Base-by-base conservation (phyloP, 2,888 invertebrate genomes). In the Crioceris asparagi region DNA sequence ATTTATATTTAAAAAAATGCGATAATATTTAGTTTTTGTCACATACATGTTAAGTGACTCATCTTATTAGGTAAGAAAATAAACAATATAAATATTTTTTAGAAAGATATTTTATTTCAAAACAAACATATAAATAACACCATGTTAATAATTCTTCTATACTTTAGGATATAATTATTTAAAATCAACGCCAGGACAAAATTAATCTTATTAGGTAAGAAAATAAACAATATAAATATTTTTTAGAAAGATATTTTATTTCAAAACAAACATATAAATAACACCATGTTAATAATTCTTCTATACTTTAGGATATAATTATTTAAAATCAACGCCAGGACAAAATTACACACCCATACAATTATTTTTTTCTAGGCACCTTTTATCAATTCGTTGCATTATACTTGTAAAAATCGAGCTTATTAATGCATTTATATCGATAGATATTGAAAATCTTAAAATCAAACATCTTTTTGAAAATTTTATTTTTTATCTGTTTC, bases 101-200 rank as follows among this genome's bases (percentile, higher is more conserved):
- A 14, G 12, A 27, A 14, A 21, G 14, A 25, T 26, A 25, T 40
- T 40, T 32, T n/a, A 23, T 42, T 38, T 36, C 17, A 33, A 40
- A 43, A 47, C 42, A 47, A 45, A 43, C 44, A 43, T 45, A 41
- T 43, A n/a, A n/a, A n/a, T n/a, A 43, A 46, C 40, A 46, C 44
- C 34, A 36, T 38, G 43, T 43, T 43, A 38, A 41, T 38, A 36
- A 40, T 45, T 35, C 38, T 33, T 41, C 35, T 43, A 38, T 43
- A 36, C 35, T 29, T 40, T 41, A 44, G 29, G 36, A 36, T 40
- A 40, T 42, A 42, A 40, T 38, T 43, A 42, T 43, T 34, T 41
- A 46, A 40, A 41, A 40, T 40, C 38, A 39, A 45, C 32, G 29
- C 40, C 21, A n/a, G 32, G 36, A 36, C 39, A 41, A 43, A 46